Evolutionary conservation across 1,140 invertebrate genomes (phyloP).

Genomic region (Galendromus occidentalis): DNA sequence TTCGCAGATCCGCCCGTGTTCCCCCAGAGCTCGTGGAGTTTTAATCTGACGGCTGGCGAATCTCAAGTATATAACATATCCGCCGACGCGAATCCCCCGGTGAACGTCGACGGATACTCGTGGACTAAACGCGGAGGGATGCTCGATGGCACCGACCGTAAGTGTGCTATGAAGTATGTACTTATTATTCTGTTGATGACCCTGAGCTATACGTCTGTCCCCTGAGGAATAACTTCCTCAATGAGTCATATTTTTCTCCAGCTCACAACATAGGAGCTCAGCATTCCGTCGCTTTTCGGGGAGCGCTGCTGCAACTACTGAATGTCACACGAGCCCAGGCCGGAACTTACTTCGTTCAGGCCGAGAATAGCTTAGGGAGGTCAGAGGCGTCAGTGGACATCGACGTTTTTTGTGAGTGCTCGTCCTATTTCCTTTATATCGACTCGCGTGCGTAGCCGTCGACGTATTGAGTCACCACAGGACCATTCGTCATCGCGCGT

Average conservation of each 20-base stretch:
- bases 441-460: too few species aligned
- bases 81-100: constrained; percentile 61
- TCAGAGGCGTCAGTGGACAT: neutral
- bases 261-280: too few species aligned
- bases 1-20: constrained; percentile 35
- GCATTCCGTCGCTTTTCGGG: neutral
- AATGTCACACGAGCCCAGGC: neutral
- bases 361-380: neutral
- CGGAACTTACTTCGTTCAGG: neutral
- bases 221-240: too few species aligned
- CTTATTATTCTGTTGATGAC: too few species aligned
- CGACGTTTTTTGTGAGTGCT: neutral
- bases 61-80: constrained; percentile 52
- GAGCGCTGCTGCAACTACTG: neutral
- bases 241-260: too few species aligned
- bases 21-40: constrained; percentile 31
- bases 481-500: too few species aligned
- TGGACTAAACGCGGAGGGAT: constrained; percentile 39
- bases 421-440: too few species aligned
- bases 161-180: neutral
- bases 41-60: constrained; percentile 51
- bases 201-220: too few species aligned
- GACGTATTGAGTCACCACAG: too few species aligned
- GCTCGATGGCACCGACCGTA: neutral
- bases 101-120: constrained; percentile 41